Percentiles rank a stretch among this genome's conserved stretches.
Conservation (phyloP, 1,140 invertebrate genomes). For the Penaeus japonicus region DNA sequence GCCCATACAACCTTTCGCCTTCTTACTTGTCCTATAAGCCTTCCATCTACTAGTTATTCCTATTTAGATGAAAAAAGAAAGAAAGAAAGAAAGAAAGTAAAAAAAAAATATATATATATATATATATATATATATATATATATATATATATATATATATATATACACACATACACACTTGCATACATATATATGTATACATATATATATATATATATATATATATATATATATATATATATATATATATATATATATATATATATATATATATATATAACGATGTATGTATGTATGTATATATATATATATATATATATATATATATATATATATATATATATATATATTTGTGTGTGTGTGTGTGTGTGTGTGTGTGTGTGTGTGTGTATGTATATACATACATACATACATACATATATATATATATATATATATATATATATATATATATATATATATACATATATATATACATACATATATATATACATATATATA, state of each 20-base stretch:
- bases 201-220: constrained; percentile 19
- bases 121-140: neutral
- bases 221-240: constrained; percentile 13
- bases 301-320: constrained; percentile 15
- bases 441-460: neutral
- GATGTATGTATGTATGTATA: constrained; percentile 17
- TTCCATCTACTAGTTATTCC: no score
- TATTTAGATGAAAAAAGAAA: no score
- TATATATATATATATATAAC: constrained; percentile 2
- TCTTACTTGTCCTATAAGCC: no score
- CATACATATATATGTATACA: neutral
- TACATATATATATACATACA: constrained; percentile 10
- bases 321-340: constrained; percentile 17
- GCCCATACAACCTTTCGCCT: no score
- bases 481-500: constrained; percentile 4
- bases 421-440: constrained; percentile 1
- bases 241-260: constrained; percentile 2
- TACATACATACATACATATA: neutral
- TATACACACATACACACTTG: neutral
- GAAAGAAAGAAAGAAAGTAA: no score
- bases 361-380: neutral
- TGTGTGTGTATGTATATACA: neutral
- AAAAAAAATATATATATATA: neutral
- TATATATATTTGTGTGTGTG: neutral
- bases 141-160: neutral